phyloP scores from a whole-genome alignment of 2,113 vertebrate species.

The Grus americana region DNA sequence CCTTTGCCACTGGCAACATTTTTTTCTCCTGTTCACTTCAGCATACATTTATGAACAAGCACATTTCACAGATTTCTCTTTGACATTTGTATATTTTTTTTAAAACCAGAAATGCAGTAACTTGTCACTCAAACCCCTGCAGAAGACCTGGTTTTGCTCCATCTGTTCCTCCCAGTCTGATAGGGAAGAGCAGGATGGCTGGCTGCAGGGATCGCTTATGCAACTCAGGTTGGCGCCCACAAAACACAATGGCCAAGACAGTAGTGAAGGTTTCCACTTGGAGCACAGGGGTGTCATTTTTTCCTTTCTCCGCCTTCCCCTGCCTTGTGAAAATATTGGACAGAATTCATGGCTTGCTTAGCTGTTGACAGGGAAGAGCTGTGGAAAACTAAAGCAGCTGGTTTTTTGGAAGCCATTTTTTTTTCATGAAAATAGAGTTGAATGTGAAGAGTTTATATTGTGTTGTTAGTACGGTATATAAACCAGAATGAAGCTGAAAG shows the following conservation, averaged over 20 bases:
- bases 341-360: not conserved
- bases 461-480: not conserved
- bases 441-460: not conserved
- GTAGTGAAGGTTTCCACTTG: not conserved
- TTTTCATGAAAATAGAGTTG: not conserved
- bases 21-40: not conserved
- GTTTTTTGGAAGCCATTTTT: not conserved
- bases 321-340: not conserved
- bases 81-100: not conserved
- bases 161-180: not conserved
- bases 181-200: not conserved
- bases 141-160: constrained; percentile 22
- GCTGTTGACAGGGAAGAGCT: not conserved
- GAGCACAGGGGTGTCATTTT: not conserved
- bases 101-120: not conserved
- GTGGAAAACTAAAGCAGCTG: not conserved
- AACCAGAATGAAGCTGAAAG: not conserved
- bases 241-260: not conserved
- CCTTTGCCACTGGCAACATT: not conserved
- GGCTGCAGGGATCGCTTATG: not conserved
- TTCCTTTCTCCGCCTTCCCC: not conserved
- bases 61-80: not conserved
- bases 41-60: not conserved
- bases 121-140: not conserved
- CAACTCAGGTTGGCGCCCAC: not conserved